phyloP scores from a whole-genome alignment of 2,888 invertebrate species.

The Argyra leucocephala region DNA sequence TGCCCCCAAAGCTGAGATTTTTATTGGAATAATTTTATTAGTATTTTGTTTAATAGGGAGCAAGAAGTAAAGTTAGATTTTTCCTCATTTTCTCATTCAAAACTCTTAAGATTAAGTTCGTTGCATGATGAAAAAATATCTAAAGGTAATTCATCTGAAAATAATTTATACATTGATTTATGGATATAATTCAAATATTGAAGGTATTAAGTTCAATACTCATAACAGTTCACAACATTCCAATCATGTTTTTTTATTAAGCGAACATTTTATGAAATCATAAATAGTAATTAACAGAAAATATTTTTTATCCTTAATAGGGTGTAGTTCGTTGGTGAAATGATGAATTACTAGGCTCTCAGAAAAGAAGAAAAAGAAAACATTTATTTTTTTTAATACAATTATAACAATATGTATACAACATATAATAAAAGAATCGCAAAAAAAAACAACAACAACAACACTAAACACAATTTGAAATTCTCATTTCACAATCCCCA shows the following conservation, averaged over 20 bases:
- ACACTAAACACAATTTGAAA: too few relatives aligned
- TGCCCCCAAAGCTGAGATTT: not conserved
- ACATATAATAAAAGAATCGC: too few relatives aligned
- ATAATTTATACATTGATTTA: conserved; percentile 2
- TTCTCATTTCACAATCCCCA: too few relatives aligned
- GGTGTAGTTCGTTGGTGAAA: too few relatives aligned
- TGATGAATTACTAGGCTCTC: too few relatives aligned
- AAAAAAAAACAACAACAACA: too few relatives aligned
- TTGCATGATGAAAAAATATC: not conserved
- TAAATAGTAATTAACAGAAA: not conserved
- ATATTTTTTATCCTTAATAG: too few relatives aligned
- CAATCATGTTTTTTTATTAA: not conserved
- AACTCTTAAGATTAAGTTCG: not conserved
- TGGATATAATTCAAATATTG: not conserved
- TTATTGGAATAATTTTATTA: conserved; percentile 1
- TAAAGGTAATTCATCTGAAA: not conserved
- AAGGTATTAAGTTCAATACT: conserved; percentile 5
- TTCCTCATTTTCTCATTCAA: not conserved
- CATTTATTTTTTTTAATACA: too few relatives aligned
- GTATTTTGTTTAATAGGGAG: not conserved
- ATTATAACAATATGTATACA: too few relatives aligned
- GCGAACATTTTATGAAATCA: not conserved
- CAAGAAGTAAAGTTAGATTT: not conserved
- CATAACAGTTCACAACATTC: conserved; percentile 7
- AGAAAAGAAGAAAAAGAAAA: too few relatives aligned